phyloP scores from a whole-genome alignment of 2,797 vertebrate genomes.

The Valencia hispanica region DNA sequence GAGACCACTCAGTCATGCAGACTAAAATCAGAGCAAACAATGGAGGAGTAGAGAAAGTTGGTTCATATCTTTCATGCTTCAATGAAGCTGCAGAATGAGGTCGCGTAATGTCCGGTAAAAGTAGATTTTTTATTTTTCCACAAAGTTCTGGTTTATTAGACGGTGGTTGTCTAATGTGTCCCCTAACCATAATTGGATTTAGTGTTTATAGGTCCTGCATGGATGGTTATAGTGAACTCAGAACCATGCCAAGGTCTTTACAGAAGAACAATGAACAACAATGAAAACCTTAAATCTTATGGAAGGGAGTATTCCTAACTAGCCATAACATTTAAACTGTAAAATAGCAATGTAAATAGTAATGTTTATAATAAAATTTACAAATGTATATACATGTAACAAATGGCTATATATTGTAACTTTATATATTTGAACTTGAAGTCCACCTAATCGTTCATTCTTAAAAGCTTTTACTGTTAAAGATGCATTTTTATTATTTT shows the following conservation, averaged over 20 bases:
- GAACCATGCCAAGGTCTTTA: neutral
- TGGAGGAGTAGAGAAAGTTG: slow-evolving; percentile 19
- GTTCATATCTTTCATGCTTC: slow-evolving; percentile 36
- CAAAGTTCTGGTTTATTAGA: neutral
- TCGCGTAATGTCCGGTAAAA: slow-evolving; percentile 15
- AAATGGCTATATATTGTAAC: neutral
- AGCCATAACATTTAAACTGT: neutral
- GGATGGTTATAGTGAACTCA: neutral
- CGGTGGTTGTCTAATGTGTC: neutral
- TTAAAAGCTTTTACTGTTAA: neutral
- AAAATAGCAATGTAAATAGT: no score
- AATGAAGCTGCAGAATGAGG: slow-evolving; percentile 27
- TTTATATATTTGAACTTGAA: neutral
- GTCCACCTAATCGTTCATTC: neutral
- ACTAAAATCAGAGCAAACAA: slow-evolving; percentile 36
- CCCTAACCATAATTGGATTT: neutral
- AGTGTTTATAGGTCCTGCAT: neutral
- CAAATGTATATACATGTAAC: neutral
- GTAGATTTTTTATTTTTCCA: neutral
- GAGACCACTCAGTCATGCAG: slow-evolving; percentile 54
- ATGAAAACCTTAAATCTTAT: neutral
- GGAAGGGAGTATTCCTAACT: neutral
- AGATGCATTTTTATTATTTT: neutral
- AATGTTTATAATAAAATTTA: no score
- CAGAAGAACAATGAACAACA: neutral